Evolutionary conservation across 2,113 vertebrate genomes (phyloP).

Genomic region (Macrotus californicus): DNA sequence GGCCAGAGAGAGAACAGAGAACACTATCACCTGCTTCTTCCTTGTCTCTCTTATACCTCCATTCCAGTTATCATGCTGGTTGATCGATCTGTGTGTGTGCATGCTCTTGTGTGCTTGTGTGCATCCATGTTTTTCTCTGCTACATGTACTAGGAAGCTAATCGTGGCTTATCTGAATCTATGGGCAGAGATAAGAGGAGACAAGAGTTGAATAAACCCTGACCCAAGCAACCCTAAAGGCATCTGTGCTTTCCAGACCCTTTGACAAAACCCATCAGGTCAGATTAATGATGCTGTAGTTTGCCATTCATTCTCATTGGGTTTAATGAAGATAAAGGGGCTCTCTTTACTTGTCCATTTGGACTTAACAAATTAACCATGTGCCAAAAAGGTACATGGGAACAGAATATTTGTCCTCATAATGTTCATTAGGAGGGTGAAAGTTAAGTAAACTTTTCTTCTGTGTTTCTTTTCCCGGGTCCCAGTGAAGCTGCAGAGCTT

Average conservation of each 20-base stretch:
- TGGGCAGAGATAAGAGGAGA: not conserved
- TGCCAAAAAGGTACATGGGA: constrained; percentile 60
- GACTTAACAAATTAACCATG: constrained; percentile 76
- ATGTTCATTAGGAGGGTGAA: constrained; percentile 64
- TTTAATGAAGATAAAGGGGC: constrained; percentile 79
- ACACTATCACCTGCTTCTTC: not conserved
- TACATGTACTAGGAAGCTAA: not conserved
- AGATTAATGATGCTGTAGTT: constrained; percentile 67
- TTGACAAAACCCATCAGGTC: constrained; percentile 39
- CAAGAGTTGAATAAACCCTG: not conserved
- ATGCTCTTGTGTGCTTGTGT: not conserved
- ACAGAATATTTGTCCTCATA: constrained; percentile 74
- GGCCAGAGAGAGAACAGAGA: not conserved
- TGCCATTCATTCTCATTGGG: constrained; percentile 74
- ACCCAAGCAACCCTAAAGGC: not conserved
- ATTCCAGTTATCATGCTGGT: not conserved
- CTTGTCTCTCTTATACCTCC: not conserved
- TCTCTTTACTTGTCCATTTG: constrained; percentile 74
- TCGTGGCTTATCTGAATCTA: not conserved
- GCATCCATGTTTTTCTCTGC: not conserved
- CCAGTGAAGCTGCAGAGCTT: constrained; percentile 17
- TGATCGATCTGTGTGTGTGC: fast-evolving
- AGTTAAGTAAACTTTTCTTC: constrained; percentile 69
- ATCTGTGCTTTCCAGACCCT: constrained; percentile 41
- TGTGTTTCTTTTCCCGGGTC: constrained; percentile 36